Conservation (phyloP, 2,113 vertebrate genomes). For the mouse (Mus musculus) region GRCm39 chr4:130586001-130586500, state of each 20-base stretch:
- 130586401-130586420: neutral
- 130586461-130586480: neutral
- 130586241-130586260: neutral
- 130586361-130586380: neutral
- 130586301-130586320: neutral
- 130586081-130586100: neutral
- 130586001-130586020: neutral
- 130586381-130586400: neutral
- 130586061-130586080: neutral
- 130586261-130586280: neutral
- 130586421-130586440: neutral
- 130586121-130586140: neutral
- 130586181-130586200: neutral
- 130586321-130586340: neutral
- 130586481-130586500: neutral
- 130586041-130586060: neutral
- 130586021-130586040: slow-evolving; percentile 16
- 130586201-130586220: neutral
- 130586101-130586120: neutral
- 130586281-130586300: neutral
- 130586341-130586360: neutral
- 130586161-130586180: neutral
- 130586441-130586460: neutral
- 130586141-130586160: neutral
- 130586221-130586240: neutral